Base-by-base conservation (phyloP, 2,797 vertebrate species). In the Macropodus opercularis region DNA sequence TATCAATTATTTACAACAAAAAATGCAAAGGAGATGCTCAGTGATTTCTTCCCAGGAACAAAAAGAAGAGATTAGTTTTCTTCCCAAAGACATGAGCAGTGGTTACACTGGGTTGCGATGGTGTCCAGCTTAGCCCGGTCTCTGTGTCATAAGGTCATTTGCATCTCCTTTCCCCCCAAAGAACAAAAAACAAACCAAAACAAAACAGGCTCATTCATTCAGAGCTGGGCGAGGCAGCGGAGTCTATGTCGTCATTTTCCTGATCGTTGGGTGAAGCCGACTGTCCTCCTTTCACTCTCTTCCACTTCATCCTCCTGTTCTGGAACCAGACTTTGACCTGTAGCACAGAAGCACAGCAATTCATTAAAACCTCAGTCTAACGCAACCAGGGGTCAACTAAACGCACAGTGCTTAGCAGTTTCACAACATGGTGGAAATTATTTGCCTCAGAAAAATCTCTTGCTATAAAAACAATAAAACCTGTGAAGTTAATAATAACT, bases 321-420 rank as follows among this genome's bases (percentile, higher is more conserved):
- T 99, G 97, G 75, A 99, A 99, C 97, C 97, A 99, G 6, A 99
- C 97, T 85, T 99, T 99, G 59, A 99, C 97, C 97, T 99, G 85
- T 5, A 19, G 8, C 3, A 41, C 44, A 48, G 13, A 74, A 6
- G 42, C 10, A 74, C 78, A 58, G 34, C 39, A 36, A 31, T 71
- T 72, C 39, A 84, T 10, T n/a, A 32, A 11, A 32, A 4, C 11
- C 12, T 32, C 12, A 13, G 4, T 3, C 13, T 32, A 32, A 32
- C 5, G 31, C 27, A 9, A 10, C 3, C 8, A 10, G 4, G 27
- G 6, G 27, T 32, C 31, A 3, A 14, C 13, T 14, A 32, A 14
- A 12, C n/a, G n/a, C n/a, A n/a, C n/a, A n/a, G n/a, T n/a, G n/a
- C n/a, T n/a, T n/a, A n/a, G n/a, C n/a, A n/a, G n/a, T n/a, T n/a